Evolutionary conservation across 2,888 invertebrate genomes (phyloP).

Genomic region (Maniola hyperantus): DNA sequence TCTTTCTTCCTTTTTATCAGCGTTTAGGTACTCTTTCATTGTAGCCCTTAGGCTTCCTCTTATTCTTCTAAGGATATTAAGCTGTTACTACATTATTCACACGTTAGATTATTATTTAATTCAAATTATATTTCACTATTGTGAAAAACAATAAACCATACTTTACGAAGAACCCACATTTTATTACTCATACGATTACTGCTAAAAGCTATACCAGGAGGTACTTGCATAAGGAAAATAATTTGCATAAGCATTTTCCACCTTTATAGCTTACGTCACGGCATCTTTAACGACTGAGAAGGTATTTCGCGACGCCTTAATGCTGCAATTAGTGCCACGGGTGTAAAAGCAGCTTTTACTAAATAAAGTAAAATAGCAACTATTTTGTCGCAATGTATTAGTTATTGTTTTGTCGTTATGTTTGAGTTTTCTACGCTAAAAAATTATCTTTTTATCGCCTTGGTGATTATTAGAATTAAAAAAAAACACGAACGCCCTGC

Average conservation of each 20-base stretch:
- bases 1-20: too few relatives aligned
- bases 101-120: too few relatives aligned
- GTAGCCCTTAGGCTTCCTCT: too few relatives aligned
- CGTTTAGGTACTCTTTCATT: too few relatives aligned
- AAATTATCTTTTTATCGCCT: neutral
- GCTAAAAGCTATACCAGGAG: slow-evolving; percentile 42
- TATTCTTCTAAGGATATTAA: too few relatives aligned
- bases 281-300: slow-evolving; percentile 73
- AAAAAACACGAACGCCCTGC: too few relatives aligned
- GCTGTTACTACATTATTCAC: too few relatives aligned
- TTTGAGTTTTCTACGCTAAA: neutral
- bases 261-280: slow-evolving; percentile 73
- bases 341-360: slow-evolving; percentile 52
- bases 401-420: neutral
- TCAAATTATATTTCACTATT: too few relatives aligned
- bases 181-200: slow-evolving; percentile 45
- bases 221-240: slow-evolving; percentile 52
- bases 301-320: slow-evolving; percentile 70
- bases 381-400: slow-evolving; percentile 7
- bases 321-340: slow-evolving; percentile 68
- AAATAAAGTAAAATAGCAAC: slow-evolving; percentile 14
- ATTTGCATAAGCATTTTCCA: slow-evolving; percentile 73
- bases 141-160: too few relatives aligned
- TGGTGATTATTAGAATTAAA: neutral
- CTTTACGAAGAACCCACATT: neutral